Evolutionary conservation across 2,888 invertebrate genomes (phyloP).

Genomic region (Hyalella azteca): DNA sequence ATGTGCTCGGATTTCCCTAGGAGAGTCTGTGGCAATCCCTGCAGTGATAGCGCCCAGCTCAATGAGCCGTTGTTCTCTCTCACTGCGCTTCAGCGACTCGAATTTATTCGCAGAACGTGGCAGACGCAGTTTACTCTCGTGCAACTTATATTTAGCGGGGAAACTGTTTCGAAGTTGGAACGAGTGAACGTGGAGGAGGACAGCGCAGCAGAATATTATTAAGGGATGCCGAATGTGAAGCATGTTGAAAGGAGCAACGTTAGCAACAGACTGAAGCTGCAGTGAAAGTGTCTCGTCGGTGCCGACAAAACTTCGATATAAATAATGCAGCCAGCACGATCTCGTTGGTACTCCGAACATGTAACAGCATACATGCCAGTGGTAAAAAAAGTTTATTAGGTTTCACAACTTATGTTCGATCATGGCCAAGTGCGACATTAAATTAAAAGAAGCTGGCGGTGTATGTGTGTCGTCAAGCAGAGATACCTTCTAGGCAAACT

Average conservation of each 20-base stretch:
- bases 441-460: too few species aligned
- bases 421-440: too few species aligned
- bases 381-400: too few species aligned
- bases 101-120: constrained; percentile 16
- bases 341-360: not conserved
- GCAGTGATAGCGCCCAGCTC: constrained; percentile 1
- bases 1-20: not conserved
- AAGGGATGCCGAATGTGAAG: not conserved
- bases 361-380: too few species aligned
- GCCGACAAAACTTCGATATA: not conserved
- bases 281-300: constrained; percentile 3
- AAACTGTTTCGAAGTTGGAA: constrained; percentile 13
- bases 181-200: not conserved
- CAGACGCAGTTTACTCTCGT: not conserved
- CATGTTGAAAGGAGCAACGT: not conserved
- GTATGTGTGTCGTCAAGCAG: too few species aligned
- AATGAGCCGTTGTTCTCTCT: constrained; percentile 5
- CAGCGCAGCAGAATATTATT: not conserved
- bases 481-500: too few species aligned
- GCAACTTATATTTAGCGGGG: not conserved
- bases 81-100: constrained; percentile 16
- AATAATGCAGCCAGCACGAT: constrained; percentile 1
- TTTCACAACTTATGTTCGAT: too few species aligned
- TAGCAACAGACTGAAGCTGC: constrained; percentile 27
- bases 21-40: not conserved